These are phyloP conservation scores for Chelonus insularis DNA, from an alignment of 1,140 invertebrate genomes.

Conservation along the genomic window DNA sequence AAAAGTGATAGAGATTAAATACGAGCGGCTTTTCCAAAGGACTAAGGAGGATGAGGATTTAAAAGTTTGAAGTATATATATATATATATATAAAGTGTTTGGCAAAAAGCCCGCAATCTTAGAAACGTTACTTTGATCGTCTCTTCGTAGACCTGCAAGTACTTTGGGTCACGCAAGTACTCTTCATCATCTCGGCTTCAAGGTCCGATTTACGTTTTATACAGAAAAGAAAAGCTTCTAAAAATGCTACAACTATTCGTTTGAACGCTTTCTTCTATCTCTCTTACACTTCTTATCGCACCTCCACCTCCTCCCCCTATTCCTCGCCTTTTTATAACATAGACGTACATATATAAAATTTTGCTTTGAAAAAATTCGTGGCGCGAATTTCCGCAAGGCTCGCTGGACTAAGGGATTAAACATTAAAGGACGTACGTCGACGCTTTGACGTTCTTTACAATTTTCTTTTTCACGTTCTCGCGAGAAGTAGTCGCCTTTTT, in stretches of 20 bases:
- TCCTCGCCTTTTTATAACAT: too few species aligned
- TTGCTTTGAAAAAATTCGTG: not conserved
- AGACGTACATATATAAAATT: too few species aligned
- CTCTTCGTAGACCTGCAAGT: not conserved
- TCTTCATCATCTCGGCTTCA: too few species aligned
- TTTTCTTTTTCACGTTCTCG: not conserved
- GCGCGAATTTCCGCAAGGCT: not conserved
- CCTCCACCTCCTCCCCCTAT: too few species aligned
- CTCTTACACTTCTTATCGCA: too few species aligned
- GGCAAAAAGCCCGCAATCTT: not conserved
- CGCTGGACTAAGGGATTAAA: conserved; percentile 2
- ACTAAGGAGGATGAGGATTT: not conserved
- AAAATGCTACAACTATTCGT: too few species aligned
- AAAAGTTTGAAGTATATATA: not conserved
- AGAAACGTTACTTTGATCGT: not conserved
- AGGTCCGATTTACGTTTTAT: too few species aligned
- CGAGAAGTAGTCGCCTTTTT: not conserved
- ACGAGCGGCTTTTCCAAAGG: too few species aligned
- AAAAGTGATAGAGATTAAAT: too few species aligned
- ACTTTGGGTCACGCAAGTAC: not conserved
- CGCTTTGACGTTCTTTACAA: not conserved
- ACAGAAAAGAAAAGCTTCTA: too few species aligned
- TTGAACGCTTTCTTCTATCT: too few species aligned
- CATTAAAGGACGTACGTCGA: conserved; percentile 1
- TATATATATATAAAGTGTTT: not conserved